These are phyloP conservation scores for Athrips mouffetella DNA, from an alignment of 2,888 invertebrate genomes.

Conservation along the genomic window DNA sequence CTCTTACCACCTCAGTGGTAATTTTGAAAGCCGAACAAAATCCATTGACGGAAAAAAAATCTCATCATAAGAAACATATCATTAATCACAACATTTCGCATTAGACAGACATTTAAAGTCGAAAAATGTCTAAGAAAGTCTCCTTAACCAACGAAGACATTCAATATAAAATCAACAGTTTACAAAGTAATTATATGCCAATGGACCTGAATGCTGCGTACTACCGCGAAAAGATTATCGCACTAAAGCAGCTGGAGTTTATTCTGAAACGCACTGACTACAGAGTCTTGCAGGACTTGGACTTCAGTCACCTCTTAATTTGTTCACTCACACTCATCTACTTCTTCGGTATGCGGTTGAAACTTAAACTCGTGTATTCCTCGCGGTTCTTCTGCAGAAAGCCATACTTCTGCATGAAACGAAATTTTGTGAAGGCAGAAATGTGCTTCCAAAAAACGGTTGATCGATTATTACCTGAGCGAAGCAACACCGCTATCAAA, in stretches of 20 bases:
- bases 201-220: conserved; percentile 38
- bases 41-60: too few relatives aligned
- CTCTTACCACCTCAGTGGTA: too few relatives aligned
- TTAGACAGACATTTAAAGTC: too few relatives aligned
- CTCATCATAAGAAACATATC: too few relatives aligned
- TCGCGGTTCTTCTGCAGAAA: too few relatives aligned
- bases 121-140: neutral
- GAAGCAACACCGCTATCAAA: conserved; percentile 45
- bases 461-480: conserved; percentile 46
- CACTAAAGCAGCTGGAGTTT: conserved; percentile 36
- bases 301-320: conserved; percentile 42
- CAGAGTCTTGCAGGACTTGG: conserved; percentile 34
- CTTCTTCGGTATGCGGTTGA: conserved; percentile 55
- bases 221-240: conserved; percentile 37
- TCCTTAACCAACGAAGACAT: conserved; percentile 23
- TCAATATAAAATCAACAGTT: conserved; percentile 37
- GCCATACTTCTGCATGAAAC: conserved; percentile 38
- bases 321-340: conserved; percentile 49
- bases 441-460: conserved; percentile 45
- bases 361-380: conserved; percentile 37
- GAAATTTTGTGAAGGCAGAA: conserved; percentile 46
- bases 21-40: too few relatives aligned
- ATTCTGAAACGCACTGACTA: conserved; percentile 36
- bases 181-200: conserved; percentile 38
- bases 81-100: too few relatives aligned